Evolutionary conservation across 2,113 vertebrate genomes (phyloP), one percentile per base, ranked within the genome.

Genomic region (Cercocebus atys): DNA sequence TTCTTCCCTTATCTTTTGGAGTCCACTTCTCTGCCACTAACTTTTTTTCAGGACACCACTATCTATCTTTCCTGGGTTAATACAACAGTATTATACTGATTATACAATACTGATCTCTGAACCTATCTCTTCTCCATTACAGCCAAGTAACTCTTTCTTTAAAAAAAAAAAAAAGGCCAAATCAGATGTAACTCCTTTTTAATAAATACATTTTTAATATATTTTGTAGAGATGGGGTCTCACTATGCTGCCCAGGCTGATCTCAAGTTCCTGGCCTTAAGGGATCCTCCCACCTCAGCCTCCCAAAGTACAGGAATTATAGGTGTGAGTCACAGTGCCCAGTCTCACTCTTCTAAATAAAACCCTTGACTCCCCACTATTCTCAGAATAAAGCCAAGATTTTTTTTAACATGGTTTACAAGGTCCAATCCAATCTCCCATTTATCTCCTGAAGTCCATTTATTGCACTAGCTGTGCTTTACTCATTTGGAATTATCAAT

Each of bases 1-100:
- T 93, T 82, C 45, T 90, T 76, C 43, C 88, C 52, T 13, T 45
- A 70, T 27, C 59, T 94, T 94, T 94, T 30, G 88, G 85, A 84
- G 40, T 43, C 45, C 27, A 87, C 20, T 81, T 87, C 30, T 83
- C 57, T 52, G 40, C 38, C n/a, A 87, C 47, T 85, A 73, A 78
- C 18, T 88, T 92, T 55, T 55, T 79, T 94, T 91, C 43, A 94
- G 32, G 52, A 64, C 27, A 88, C n/a, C 20, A 87, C 40, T 30
- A 66, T 55, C 40, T 35, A 50, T 55, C 50, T 95, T 87, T 85
- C 79, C 35, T 85, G 50, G 32, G 50, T 78, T 89, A 66, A 85
- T 57, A 20, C 59, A 87, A 80, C 2, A 76, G n/a, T 68, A 27
- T 86, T 93, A 23, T 57, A 89, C 12, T 90, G 5, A 68, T 32